phyloP scores from a whole-genome alignment of 2,113 vertebrate species.

The Chionodraco myersi region DNA sequence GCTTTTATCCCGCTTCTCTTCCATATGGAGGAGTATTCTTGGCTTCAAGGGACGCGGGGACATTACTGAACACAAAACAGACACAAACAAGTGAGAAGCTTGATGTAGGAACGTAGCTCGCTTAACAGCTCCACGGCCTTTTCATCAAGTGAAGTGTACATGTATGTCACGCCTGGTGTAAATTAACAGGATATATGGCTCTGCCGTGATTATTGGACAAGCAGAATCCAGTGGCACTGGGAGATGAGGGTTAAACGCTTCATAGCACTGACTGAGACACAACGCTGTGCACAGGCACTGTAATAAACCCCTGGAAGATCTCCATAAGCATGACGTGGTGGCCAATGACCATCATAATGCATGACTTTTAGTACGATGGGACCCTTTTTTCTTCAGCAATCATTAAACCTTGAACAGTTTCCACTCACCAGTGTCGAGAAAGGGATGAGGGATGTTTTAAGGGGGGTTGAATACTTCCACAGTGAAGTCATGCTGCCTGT shows the following conservation, averaged over 20 bases:
- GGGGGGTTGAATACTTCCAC: slow-evolving; percentile 74
- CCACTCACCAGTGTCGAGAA: slow-evolving; percentile 64
- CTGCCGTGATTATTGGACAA: slow-evolving; percentile 27
- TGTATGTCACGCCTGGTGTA: slow-evolving; percentile 41
- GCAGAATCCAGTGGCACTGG: slow-evolving; percentile 8
- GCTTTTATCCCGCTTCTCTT: slow-evolving; percentile 46
- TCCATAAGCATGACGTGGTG: slow-evolving; percentile 17
- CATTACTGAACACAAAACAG: slow-evolving; percentile 63
- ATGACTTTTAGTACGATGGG: slow-evolving; percentile 22
- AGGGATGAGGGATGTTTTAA: slow-evolving; percentile 57
- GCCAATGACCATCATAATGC: slow-evolving; percentile 30
- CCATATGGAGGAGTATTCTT: slow-evolving; percentile 25
- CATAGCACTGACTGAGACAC: not conserved
- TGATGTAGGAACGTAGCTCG: slow-evolving; percentile 45
- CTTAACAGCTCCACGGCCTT: slow-evolving; percentile 29
- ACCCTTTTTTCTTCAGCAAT: slow-evolving; percentile 37
- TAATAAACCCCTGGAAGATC: slow-evolving; percentile 6
- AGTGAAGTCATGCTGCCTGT: slow-evolving; percentile 79
- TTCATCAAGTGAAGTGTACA: slow-evolving; percentile 67
- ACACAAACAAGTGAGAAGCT: slow-evolving; percentile 58
- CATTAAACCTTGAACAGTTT: slow-evolving; percentile 73
- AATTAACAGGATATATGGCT: slow-evolving; percentile 48
- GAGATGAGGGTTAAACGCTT: slow-evolving; percentile 37
- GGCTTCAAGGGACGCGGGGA: slow-evolving; percentile 25
- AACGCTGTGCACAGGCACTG: not conserved